A percentile compares a stretch with the other conserved stretches of the same genome.
Evolutionary conservation across 2,113 vertebrate genomes (phyloP).

Genomic region (Larimichthys polyactis): DNA sequence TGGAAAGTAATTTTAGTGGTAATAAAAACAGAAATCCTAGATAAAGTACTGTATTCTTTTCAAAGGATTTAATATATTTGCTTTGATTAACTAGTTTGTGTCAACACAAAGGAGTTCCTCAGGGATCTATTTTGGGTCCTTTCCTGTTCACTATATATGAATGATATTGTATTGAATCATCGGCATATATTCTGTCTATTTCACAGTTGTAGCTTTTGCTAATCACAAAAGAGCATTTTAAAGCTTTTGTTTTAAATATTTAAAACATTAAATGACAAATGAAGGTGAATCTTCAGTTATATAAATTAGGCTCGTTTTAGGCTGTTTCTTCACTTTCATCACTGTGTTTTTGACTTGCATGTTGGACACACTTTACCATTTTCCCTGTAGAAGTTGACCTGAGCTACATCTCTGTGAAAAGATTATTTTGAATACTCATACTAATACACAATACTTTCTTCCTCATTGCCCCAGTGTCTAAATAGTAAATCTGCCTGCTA

Average conservation of each 20-base stretch:
- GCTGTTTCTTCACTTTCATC: no score
- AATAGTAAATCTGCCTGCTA: not conserved
- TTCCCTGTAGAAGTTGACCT: not conserved
- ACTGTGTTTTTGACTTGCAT: not conserved
- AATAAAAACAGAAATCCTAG: not conserved
- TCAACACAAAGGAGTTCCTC: not conserved
- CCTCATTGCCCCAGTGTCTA: not conserved
- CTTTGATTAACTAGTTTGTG: not conserved
- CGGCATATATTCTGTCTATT: not conserved
- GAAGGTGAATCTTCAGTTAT: not conserved
- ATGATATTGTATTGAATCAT: not conserved
- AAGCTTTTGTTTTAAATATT: no score
- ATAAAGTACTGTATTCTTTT: no score
- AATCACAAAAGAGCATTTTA: not conserved
- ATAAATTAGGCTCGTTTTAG: no score
- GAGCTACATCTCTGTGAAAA: no score
- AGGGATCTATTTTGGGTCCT: not conserved
- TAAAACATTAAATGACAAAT: not conserved
- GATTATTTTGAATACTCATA: no score
- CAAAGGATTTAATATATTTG: not conserved
- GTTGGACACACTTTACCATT: not conserved
- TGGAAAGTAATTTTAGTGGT: not conserved
- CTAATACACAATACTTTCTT: no score
- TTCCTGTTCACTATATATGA: not conserved
- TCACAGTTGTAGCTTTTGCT: not conserved